phyloP scores from a whole-genome alignment of 2,797 vertebrate species.

The Notolepis coatsorum region DNA sequence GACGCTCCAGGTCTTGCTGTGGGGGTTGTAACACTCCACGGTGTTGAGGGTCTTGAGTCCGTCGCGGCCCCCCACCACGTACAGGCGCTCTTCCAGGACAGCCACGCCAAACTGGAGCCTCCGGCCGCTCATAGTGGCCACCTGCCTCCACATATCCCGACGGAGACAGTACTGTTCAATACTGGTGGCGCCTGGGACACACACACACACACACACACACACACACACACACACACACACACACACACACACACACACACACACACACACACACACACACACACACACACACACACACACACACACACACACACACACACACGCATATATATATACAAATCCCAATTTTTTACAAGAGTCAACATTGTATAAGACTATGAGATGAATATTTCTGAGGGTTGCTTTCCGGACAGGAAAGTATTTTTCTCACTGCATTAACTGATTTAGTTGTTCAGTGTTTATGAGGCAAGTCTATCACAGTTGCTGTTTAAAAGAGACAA shows the following conservation, averaged over 20 bases:
- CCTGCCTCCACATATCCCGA: slow-evolving; percentile 93
- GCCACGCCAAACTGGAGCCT: slow-evolving; percentile 96
- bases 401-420: too few relatives aligned
- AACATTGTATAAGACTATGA: too few relatives aligned
- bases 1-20: slow-evolving; percentile 95
- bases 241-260: background rate
- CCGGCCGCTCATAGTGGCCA: slow-evolving; percentile 95
- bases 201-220: background rate
- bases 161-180: slow-evolving; percentile 98
- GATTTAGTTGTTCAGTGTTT: too few relatives aligned
- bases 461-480: too few relatives aligned
- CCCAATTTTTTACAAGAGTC: background rate
- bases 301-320: background rate
- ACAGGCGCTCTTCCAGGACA: slow-evolving; percentile 92
- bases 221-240: background rate
- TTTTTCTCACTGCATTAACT: too few relatives aligned
- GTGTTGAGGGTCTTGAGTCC: slow-evolving; percentile 97
- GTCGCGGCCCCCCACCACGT: slow-evolving; percentile 97
- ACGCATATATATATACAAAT: background rate
- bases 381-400: too few relatives aligned
- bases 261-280: background rate
- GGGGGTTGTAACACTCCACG: slow-evolving; percentile 97
- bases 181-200: slow-evolving; percentile 90
- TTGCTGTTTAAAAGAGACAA: too few relatives aligned
- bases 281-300: background rate